These are phyloP conservation scores for Drosophila pruinosa DNA, from an alignment of 1,140 invertebrate genomes.

Conservation along the genomic window DNA sequence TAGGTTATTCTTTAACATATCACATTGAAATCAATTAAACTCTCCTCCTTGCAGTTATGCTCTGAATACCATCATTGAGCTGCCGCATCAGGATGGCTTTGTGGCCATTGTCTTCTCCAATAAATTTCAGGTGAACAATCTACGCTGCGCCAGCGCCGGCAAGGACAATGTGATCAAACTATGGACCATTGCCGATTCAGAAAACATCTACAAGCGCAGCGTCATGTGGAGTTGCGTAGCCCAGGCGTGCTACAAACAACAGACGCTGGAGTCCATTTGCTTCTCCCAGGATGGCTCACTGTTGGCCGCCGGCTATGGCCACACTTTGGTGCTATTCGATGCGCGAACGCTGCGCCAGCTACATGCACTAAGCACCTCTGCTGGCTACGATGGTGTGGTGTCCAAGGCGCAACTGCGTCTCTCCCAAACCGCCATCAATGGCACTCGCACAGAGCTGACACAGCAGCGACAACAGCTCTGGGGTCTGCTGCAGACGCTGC, in stretches of 20 bases:
- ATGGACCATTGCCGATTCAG: slow-evolving; percentile 86
- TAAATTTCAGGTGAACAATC: slow-evolving; percentile 80
- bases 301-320: slow-evolving; percentile 88
- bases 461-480: slow-evolving; percentile 64
- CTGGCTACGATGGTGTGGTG: slow-evolving; percentile 63
- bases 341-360: slow-evolving; percentile 85
- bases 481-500: slow-evolving; percentile 48
- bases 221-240: slow-evolving; percentile 87
- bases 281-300: slow-evolving; percentile 92
- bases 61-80: slow-evolving; percentile 89
- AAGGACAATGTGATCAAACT: slow-evolving; percentile 89
- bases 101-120: slow-evolving; percentile 87
- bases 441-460: slow-evolving; percentile 41
- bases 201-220: slow-evolving; percentile 84
- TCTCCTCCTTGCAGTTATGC: slow-evolving; percentile 84
- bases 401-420: slow-evolving; percentile 66
- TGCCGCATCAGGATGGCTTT: slow-evolving; percentile 88
- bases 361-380: slow-evolving; percentile 81
- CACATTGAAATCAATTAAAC: not conserved
- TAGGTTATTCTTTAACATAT: slow-evolving; percentile 70
- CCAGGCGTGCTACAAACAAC: slow-evolving; percentile 86
- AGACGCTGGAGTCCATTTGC: slow-evolving; percentile 84
- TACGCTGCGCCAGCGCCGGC: slow-evolving; percentile 87
- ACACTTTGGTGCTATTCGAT: slow-evolving; percentile 89
- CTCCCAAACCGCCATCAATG: slow-evolving; percentile 48